Base-by-base conservation (phyloP, 2,888 invertebrate species). In the Tenthredo livida region DNA sequence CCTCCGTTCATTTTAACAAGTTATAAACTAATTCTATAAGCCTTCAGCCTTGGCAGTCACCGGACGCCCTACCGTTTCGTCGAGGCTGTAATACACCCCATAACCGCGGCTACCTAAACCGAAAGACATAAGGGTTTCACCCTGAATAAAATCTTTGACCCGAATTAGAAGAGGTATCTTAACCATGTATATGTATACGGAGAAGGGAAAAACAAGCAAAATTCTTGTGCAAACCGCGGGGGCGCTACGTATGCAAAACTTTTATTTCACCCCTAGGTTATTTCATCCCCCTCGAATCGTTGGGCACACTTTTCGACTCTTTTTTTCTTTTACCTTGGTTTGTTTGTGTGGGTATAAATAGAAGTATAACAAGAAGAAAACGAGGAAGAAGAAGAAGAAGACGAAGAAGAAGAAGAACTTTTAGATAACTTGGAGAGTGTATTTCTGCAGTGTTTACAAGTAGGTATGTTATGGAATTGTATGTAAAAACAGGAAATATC, bases 381-480 rank as follows among this genome's bases (percentile, higher is more conserved):
- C 17, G 50, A 17, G 4, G 4, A 43, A 33, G 4, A 43, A 21
- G 9, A 72, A 72, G 58, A 65, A 67, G 43, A 40, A 25, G 15
- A 15, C 4, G 17, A 25, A 43, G 73, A 25, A 43, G 17, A 43
- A n/a, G 40, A 25, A 43, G 12, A 73, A 73, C 21, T 73, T 43
- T 40, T 5, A 40, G 43, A 43, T 43, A 43, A 73, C 21, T 43
- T 21, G 3, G 43, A 40, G 73, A 73, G n/a, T 10, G 29, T 73
- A 73, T 73, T 73, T 73, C 43, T 73, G 73, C 73, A 43, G 73
- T 73, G 40, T 73, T 73, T 73, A 73, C 73, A 73, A 73, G 67
- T 67, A 67, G 29, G 33, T 67, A 73, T 40, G 40, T 21, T 15
- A 73, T 43, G 40, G 29, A 73, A 43, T 40, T 73, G 43, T 40